Evolutionary conservation across 92 coral and sea anemone genomes (phyloP).

Genomic region (Epizoanthus illoricatus): DNA sequence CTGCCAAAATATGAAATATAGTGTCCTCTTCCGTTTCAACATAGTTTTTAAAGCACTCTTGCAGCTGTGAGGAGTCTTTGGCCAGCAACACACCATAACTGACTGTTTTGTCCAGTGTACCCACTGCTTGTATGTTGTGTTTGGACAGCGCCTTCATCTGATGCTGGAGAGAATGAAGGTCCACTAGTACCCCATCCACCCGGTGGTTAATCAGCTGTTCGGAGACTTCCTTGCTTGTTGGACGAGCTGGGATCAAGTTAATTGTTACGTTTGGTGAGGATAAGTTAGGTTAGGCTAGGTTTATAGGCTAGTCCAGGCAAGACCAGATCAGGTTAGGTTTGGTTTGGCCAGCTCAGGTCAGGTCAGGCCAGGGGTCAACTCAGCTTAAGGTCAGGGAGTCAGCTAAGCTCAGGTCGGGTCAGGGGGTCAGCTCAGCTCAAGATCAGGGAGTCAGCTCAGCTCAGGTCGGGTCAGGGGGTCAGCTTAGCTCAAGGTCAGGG

Average conservation of each 20-base stretch:
- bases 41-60: conserved; percentile 58
- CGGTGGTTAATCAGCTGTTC: conserved; percentile 56
- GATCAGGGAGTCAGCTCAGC: too few species aligned
- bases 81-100: conserved; percentile 73
- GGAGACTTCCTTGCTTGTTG: conserved; percentile 60
- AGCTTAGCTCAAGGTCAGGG: too few species aligned
- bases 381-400: too few species aligned
- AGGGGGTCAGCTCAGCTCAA: too few species aligned
- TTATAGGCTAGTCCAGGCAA: too few species aligned
- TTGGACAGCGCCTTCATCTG: conserved; percentile 53
- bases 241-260: conserved; percentile 46
- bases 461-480: too few species aligned
- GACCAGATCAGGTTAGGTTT: too few species aligned
- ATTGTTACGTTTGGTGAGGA: not conserved
- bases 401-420: too few species aligned
- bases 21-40: conserved; percentile 63
- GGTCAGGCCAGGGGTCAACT: too few species aligned
- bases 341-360: too few species aligned
- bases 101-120: conserved; percentile 65
- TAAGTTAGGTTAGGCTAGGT: not conserved
- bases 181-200: conserved; percentile 82
- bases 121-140: conserved; percentile 68
- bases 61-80: conserved; percentile 50
- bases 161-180: conserved; percentile 78
- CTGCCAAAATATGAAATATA: conserved; percentile 57